These are phyloP conservation scores for Campylomormyrus tamandua DNA, from an alignment of 2,113 vertebrate species.

Conservation along the genomic window DNA sequence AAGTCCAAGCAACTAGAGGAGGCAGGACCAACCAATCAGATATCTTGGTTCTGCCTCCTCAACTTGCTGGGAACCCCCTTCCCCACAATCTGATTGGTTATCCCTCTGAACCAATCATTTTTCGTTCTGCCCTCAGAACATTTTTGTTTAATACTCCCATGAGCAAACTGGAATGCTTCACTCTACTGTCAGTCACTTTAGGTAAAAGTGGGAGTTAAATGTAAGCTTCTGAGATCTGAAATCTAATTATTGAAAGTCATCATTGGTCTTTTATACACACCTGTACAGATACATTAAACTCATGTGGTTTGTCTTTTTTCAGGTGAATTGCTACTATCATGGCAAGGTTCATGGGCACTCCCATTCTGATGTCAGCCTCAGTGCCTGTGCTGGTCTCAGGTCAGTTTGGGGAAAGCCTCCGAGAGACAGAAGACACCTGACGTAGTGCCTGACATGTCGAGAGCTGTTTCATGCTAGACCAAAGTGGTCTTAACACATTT, in stretches of 20 bases:
- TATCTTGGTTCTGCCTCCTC: neutral
- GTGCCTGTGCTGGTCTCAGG: constrained; percentile 61
- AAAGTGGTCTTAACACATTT: neutral
- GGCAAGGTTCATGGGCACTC: constrained; percentile 55
- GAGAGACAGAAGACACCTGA: neutral
- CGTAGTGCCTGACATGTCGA: neutral
- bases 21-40: neutral
- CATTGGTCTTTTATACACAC: too few species aligned
- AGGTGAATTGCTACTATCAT: constrained; percentile 71
- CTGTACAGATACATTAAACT: neutral
- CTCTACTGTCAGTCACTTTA: neutral
- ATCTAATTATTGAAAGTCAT: neutral
- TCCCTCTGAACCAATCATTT: neutral
- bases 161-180: neutral
- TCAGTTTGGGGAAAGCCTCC: constrained; percentile 44
- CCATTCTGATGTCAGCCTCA: constrained; percentile 60
- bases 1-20: neutral
- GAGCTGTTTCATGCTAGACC: neutral
- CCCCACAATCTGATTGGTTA: neutral
- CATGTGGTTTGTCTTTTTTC: constrained; percentile 28
- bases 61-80: neutral
- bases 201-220: neutral
- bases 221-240: neutral
- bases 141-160: too few species aligned
- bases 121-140: too few species aligned